These are phyloP conservation scores for Chionis minor DNA, from an alignment of 2,113 vertebrate genomes.

Conservation along the genomic window DNA sequence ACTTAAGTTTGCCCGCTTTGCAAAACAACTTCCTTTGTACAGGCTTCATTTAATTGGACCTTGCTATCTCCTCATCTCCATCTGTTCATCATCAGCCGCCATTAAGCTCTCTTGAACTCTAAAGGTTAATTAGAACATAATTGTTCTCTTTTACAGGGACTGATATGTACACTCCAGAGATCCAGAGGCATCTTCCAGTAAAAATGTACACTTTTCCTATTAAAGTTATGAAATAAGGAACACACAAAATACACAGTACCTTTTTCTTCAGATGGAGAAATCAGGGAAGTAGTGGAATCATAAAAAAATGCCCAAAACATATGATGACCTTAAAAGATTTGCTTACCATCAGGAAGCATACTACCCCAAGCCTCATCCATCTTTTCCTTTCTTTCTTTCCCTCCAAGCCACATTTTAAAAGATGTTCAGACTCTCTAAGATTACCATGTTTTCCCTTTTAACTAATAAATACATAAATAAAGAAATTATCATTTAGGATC, in stretches of 20 bases:
- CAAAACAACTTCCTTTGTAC: background rate
- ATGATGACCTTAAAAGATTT: background rate
- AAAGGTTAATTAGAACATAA: slow-evolving; percentile 26
- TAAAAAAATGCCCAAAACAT: background rate
- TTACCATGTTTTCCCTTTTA: background rate
- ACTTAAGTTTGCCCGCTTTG: background rate
- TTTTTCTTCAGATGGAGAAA: background rate
- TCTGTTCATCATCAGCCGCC: background rate
- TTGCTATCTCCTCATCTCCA: background rate
- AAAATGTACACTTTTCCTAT: background rate
- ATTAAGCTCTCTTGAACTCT: background rate
- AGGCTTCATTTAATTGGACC: background rate
- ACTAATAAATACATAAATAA: background rate
- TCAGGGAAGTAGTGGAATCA: background rate
- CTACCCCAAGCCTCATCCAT: background rate
- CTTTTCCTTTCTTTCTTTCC: background rate
- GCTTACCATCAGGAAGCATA: background rate
- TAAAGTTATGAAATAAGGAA: background rate
- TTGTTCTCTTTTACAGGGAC: background rate
- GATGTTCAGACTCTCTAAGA: background rate
- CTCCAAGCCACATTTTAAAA: background rate
- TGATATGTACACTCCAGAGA: background rate
- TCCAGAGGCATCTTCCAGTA: background rate
- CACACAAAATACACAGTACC: background rate
- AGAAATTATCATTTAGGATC: background rate